Evolutionary conservation across 2,888 invertebrate species (phyloP), one percentile per base, ranked within the genome.

Genomic region (Pachycephus smyrnensis): DNA sequence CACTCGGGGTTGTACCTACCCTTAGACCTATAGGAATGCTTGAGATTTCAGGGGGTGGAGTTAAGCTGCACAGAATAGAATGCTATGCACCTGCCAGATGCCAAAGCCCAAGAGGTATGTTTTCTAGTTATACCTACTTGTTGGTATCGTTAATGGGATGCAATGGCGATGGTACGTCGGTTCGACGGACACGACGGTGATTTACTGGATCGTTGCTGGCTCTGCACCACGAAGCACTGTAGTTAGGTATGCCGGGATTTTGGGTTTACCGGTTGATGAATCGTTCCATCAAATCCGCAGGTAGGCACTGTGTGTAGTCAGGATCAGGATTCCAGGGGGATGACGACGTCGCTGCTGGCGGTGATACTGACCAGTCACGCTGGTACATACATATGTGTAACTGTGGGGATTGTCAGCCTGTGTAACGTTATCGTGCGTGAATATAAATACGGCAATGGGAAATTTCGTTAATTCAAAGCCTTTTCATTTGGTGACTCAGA

Each of bases 231-330:
- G 79, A 77, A 73, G 73, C 76, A 75, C 75, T 76, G 77, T 75
- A 30, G 77, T 55, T 55, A 55, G 55, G 55, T 23, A 55, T 55
- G 75, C 77, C 69, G 73, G 81, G 80, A 81, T 81, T 81, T 79
- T 79, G 81, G 83, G 78, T 83, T 82, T 82, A 79, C 73, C 77
- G 75, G 76, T 76, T 85, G 86, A 87, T 85, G 74, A 78, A 81
- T 80, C 73, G 81, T 80, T 80, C 78, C 78, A 81, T 81, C 71
- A 78, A 80, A 80, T 81, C 76, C 78, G 35, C 30, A 36, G 35
- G 35, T 74, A 69, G 76, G 73, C 68, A 55, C 55, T 23, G 55
- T 55, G 23, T 55, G 55, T 55, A 23, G 23, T 2, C 55, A 9
- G 55, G 55, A 55, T 55, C 55, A 55, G 55, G 55, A 55, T 55